Evolutionary conservation across 2,113 vertebrate genomes (phyloP), one percentile per base, ranked within the genome.

Genomic region (Desmodus rotundus): DNA sequence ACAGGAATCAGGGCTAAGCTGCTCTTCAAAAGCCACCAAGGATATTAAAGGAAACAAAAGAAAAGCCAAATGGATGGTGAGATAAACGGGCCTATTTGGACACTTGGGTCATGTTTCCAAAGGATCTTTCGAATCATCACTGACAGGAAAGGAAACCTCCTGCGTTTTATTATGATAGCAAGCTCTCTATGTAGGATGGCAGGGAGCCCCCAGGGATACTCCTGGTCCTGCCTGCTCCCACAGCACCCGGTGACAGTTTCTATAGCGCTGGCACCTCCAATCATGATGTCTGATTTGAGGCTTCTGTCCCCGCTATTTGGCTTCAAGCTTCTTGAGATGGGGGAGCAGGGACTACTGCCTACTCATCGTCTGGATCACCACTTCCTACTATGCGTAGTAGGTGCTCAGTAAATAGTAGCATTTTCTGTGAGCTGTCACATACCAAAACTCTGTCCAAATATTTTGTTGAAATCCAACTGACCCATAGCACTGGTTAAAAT

Each of bases 31-130:
- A 36, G 11, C n/a, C 26, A 68, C 54, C 87, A 86, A 61, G 22
- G 78, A 63, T 56, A 52, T 58, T 83, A 74, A 54, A 74, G 28
- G 50, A 95, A 98, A 63, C 31, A 19, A 41, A 96, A 61, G 5
- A 68, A 72, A 92, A 72, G 54, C 24, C 84, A 91, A 50, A 22
- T 0, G 17, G 52, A 41, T 0, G 33, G 91, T 61, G 73, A 92
- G 52, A 67, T 36, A 80, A 28, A 63, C 1, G 36, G 74, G 36
- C 63, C 58, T 20, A 52, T 22, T 93, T n/a, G 47, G 76, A 89
- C 47, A 68, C 47, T 24, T 61, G 47, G 16, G 9, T 16, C 76
- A 26, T 63, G 70, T 61, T 96, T 85, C 36, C 67, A 85, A 85
- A 0, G 1, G 9, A 85, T 72, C 52, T 67, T 74, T 88, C 76